Conservation (phyloP, 2,797 vertebrate species). For the Gouania willdenowi region DNA sequence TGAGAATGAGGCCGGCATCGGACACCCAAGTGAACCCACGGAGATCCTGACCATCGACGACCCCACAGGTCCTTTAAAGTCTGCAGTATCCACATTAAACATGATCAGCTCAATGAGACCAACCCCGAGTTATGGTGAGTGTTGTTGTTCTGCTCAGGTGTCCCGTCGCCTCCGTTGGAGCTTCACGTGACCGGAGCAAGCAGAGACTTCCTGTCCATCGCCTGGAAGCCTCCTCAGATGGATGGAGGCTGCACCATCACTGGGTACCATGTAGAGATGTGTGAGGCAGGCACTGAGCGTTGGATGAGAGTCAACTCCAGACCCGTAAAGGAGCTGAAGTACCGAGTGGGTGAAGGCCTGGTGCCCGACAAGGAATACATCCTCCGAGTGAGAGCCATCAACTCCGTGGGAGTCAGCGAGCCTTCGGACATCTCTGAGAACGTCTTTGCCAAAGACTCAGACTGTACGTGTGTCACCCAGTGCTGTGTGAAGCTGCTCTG, state of each 20-base stretch:
- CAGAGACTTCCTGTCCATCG: constrained; percentile 86
- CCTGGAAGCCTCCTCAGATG: constrained; percentile 91
- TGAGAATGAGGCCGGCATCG: constrained; percentile 94
- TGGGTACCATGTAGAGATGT: constrained; percentile 95
- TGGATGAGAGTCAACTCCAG: constrained; percentile 98
- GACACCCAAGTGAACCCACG: constrained; percentile 94
- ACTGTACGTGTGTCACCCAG: constrained; percentile 76
- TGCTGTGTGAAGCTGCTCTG: neutral
- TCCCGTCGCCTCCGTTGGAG: constrained; percentile 90
- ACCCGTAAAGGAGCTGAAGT: constrained; percentile 95
- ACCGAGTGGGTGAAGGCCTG: constrained; percentile 87
- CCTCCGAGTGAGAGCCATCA: constrained; percentile 92
- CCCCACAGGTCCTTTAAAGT: constrained; percentile 77
- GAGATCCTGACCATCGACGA: constrained; percentile 91
- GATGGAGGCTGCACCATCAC: constrained; percentile 88
- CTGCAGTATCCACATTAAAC: neutral
- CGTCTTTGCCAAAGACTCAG: constrained; percentile 91
- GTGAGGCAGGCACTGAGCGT: constrained; percentile 92
- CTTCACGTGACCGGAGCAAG: constrained; percentile 90
- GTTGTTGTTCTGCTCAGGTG: constrained; percentile 57
- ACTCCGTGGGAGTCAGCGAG: constrained; percentile 87
- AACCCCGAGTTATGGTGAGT: too few relatives aligned
- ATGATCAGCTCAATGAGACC: too few relatives aligned
- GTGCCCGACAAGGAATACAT: constrained; percentile 94
- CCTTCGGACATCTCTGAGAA: constrained; percentile 97